phyloP scores from a whole-genome alignment of 2,113 vertebrate species.

The Spermophilus dauricus region DNA sequence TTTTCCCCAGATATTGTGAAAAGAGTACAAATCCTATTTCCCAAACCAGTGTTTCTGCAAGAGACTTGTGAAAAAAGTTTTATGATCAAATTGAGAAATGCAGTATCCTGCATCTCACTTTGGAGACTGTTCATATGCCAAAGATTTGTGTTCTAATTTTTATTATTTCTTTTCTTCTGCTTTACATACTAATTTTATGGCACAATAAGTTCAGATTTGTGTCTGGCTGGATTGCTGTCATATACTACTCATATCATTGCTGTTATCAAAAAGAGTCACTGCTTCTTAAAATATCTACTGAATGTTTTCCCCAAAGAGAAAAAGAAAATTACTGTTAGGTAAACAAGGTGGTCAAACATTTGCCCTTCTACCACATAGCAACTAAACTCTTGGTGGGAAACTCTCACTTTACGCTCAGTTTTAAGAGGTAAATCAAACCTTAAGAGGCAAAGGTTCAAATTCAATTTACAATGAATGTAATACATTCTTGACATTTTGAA shows the following conservation, averaged over 20 bases:
- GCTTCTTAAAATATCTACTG: slow-evolving; percentile 28
- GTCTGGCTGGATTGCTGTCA: background rate
- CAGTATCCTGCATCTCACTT: background rate
- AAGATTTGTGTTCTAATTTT: too few relatives aligned
- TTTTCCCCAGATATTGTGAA: background rate
- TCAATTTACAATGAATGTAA: slow-evolving; percentile 23
- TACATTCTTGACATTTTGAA: slow-evolving; percentile 58
- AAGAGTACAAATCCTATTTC: slow-evolving; percentile 30
- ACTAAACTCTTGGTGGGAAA: slow-evolving; percentile 16
- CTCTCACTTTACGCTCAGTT: slow-evolving; percentile 20
- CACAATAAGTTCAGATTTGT: slow-evolving; percentile 8
- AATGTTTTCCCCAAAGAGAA: background rate
- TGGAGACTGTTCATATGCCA: background rate
- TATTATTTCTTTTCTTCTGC: too few relatives aligned
- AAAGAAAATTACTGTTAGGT: slow-evolving; percentile 34
- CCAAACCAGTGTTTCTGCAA: slow-evolving; percentile 37
- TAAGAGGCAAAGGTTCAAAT: slow-evolving; percentile 29
- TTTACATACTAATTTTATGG: background rate
- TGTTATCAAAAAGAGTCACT: background rate
- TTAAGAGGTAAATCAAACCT: slow-evolving; percentile 4
- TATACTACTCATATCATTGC: background rate
- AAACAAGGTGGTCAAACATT: slow-evolving; percentile 48
- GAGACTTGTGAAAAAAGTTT: background rate
- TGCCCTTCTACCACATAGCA: background rate
- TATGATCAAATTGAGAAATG: slow-evolving; percentile 21